Base-by-base conservation (phyloP, 92 coral and sea anemone species). In the Porites evermanni region DNA sequence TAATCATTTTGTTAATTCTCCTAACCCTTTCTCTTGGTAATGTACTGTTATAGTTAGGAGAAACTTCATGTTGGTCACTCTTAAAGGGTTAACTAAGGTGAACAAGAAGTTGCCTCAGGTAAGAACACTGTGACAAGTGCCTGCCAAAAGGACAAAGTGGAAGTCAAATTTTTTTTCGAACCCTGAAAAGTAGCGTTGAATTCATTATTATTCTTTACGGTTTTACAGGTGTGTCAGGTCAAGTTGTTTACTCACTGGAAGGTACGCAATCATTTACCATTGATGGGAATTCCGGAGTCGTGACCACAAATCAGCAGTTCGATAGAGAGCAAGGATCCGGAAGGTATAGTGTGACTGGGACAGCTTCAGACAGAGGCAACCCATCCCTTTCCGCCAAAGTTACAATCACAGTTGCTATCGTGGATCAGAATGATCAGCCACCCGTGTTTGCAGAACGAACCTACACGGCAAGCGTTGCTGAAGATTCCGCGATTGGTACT, bases 401-500 rank as follows among this genome's bases (percentile, higher is more conserved):
- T 10, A 50, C 92, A 0, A 94, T 95, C 17, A 60, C 50, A 12
- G 92, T 96, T 47, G 88, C 64, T 3, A 83, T 96, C 53, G 97
- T 96, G 16, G 99, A 96, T 78, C 91, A 94, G 80, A 95, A 96
- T 75, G 99, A 96, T 70, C 59, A 74, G 79, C 88, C 95, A 18
- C 99, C 99, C 10, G 52, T 65, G 47, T 96, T 96, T 77, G 82
- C 78, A 65, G 23, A 92, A 80, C 44, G 90, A 17, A 18, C 2
- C 5, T 96, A 91, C 77, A 44, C 76, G 58, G 87, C 82, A 10
- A 81, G 68, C 11, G 94, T 96, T 24, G 85, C 85, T 6, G 99
- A 96, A 89, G 92, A 90, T 80, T 88, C 92, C 1, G 82, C 87
- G 18, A 75, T 91, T 4, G 99, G 98, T 1, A 72, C 90, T 12